Conservation (phyloP, 2,113 vertebrate species). For the Choloepus hoffmanni region DNA sequence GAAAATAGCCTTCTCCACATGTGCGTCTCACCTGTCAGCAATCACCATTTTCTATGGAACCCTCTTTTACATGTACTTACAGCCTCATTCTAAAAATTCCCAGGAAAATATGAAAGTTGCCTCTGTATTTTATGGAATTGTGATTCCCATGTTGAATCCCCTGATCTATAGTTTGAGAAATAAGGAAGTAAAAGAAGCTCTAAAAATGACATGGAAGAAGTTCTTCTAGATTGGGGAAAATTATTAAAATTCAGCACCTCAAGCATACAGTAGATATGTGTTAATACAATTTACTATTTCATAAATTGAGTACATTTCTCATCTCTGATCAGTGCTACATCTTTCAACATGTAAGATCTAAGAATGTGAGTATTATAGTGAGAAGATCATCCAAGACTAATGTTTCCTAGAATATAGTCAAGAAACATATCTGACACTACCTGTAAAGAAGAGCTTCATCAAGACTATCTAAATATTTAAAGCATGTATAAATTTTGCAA, state of each 20-base stretch:
- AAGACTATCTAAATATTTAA: not conserved
- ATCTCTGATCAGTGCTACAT: not conserved
- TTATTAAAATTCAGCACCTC: not conserved
- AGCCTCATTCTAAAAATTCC: not conserved
- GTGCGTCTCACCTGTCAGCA: constrained; percentile 57
- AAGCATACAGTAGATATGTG: not conserved
- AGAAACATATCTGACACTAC: not conserved
- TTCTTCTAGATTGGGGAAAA: not conserved
- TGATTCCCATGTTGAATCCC: constrained; percentile 78
- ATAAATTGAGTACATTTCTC: not conserved
- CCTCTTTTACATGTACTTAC: constrained; percentile 68
- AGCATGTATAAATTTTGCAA: not conserved
- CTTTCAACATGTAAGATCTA: not conserved
- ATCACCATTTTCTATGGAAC: constrained; percentile 75
- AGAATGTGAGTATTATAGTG: not conserved
- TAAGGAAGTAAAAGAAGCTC: constrained; percentile 69
- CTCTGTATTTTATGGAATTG: constrained; percentile 71
- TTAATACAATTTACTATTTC: not conserved
- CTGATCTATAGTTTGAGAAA: constrained; percentile 79
- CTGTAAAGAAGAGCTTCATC: not conserved
- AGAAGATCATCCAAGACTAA: not conserved
- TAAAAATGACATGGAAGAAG: not conserved
- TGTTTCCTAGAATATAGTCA: not conserved
- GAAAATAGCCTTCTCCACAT: constrained; percentile 49
- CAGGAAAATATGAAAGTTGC: constrained; percentile 62